Base-by-base conservation (phyloP, 2,113 vertebrate genomes). In the Catharus bicknelli region DNA sequence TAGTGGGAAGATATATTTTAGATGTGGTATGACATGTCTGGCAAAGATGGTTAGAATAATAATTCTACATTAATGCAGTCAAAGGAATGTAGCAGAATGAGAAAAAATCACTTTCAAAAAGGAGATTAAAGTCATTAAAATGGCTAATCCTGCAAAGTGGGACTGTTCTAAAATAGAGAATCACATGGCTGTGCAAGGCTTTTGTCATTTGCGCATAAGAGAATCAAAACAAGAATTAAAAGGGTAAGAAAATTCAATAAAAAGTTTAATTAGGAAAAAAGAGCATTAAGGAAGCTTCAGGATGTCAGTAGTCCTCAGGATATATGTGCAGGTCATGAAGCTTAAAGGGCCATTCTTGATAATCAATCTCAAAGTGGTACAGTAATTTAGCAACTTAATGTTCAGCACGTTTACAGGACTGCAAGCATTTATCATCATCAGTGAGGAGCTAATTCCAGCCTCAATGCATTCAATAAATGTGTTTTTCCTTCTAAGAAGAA, bases 81-180 rank as follows among this genome's bases (percentile, higher is more conserved):
- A 96, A 97, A 97, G 96, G 97, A 98, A 97, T 95, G 95, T 75
- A 96, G 89, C 95, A 97, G 97, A 98, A 97, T 97, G 95, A 96
- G 96, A 97, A 97, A 97, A 97, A 98, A 98, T 97, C 97, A 97
- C 97, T 97, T 98, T 97, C 96, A 97, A 97, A 98, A 98, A 97
- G 97, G 97, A 98, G 98, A 99, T 98, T 99, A 98, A 98, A 98
- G 98, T 98, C 98, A 98, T 99, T 99, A 98, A 98, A 98, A 98
- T 97, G 97, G 97, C 97, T 99, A 99, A 98, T 99, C 98, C 98
- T 98, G 97, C 98, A 98, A 98, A 98, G 98, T 98, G 98, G 98
- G 97, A 98, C 98, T 98, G 97, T 97, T 98, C 97, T 97, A 98
- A 99, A 98, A 99, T 97, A 97, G 97, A 96, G 98, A 98, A 98